Evolutionary conservation across 2,797 vertebrate genomes (phyloP).

Genomic region (Urosaurus nigricauda): DNA sequence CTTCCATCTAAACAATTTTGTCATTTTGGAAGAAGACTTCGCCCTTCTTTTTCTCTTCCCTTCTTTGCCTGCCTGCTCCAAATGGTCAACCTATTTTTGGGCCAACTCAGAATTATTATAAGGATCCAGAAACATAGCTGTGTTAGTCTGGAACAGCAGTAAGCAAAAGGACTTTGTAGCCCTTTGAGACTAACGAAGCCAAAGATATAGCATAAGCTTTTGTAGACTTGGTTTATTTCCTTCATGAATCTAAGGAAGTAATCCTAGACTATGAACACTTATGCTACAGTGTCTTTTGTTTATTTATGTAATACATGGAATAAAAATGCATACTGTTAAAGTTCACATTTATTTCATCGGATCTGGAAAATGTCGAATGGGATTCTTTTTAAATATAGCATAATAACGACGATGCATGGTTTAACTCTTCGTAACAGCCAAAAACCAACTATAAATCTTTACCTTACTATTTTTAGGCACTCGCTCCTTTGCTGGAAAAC

Average conservation of each 20-base stretch:
- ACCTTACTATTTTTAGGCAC: constrained; percentile 84
- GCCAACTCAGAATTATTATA: too few relatives aligned
- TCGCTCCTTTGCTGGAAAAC: constrained; percentile 98
- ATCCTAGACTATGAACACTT: too few relatives aligned
- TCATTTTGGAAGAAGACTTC: neutral
- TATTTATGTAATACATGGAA: neutral
- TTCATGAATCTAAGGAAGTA: too few relatives aligned
- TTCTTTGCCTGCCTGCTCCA: neutral
- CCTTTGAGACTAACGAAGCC: too few relatives aligned
- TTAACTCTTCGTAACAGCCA: neutral
- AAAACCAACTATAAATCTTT: neutral
- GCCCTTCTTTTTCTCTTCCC: neutral
- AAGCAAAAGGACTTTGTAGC: too few relatives aligned
- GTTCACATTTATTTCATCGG: neutral
- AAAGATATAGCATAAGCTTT: too few relatives aligned
- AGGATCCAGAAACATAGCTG: too few relatives aligned
- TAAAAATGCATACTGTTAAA: neutral
- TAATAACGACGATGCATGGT: neutral
- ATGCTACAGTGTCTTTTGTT: too few relatives aligned
- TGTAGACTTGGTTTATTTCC: too few relatives aligned
- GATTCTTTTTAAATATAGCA: neutral
- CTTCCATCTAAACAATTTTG: neutral
- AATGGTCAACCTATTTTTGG: neutral
- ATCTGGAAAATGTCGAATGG: neutral
- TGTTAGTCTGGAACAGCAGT: too few relatives aligned